Conservation (phyloP, 2,888 invertebrate species). For the Hemaris fuciformis region DNA sequence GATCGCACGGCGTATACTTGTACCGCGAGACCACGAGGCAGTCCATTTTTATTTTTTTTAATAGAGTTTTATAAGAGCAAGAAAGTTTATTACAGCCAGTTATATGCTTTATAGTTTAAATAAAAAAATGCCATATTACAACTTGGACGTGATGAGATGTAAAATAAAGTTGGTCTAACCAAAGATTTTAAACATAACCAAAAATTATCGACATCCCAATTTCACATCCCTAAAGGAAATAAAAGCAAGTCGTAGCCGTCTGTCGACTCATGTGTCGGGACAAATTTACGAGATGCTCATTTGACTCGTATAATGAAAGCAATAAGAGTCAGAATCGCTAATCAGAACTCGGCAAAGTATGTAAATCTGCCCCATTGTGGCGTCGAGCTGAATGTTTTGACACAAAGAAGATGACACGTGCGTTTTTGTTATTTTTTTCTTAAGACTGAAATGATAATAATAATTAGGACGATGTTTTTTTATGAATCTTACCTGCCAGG, state of each 20-base stretch:
- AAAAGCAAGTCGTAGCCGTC: constrained; percentile 27
- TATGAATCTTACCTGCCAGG: not conserved
- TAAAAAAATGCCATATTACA: too few relatives aligned
- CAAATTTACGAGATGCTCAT: constrained; percentile 16
- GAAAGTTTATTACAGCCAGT: too few relatives aligned
- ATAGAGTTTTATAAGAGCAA: too few relatives aligned
- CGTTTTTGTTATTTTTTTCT: constrained; percentile 18
- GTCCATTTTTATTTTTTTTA: too few relatives aligned
- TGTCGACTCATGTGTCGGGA: constrained; percentile 24
- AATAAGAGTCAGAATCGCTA: constrained; percentile 22
- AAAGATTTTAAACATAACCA: not conserved
- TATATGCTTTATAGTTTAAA: too few relatives aligned
- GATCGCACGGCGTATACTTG: too few relatives aligned
- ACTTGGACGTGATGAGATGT: too few relatives aligned
- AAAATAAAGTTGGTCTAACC: not conserved
- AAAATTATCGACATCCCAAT: constrained; percentile 19
- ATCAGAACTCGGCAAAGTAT: constrained; percentile 6
- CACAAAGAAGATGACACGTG: constrained; percentile 44
- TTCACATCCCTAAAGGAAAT: constrained; percentile 35
- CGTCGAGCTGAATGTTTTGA: constrained; percentile 33
- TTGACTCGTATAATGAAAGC: constrained; percentile 16
- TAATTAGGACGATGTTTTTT: not conserved
- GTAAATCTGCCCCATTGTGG: constrained; percentile 29
- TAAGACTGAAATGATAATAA: constrained; percentile 13
- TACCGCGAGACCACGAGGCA: too few relatives aligned